Evolutionary conservation across 2,113 vertebrate species (phyloP).

Genomic region (Corythaeola cristata): DNA sequence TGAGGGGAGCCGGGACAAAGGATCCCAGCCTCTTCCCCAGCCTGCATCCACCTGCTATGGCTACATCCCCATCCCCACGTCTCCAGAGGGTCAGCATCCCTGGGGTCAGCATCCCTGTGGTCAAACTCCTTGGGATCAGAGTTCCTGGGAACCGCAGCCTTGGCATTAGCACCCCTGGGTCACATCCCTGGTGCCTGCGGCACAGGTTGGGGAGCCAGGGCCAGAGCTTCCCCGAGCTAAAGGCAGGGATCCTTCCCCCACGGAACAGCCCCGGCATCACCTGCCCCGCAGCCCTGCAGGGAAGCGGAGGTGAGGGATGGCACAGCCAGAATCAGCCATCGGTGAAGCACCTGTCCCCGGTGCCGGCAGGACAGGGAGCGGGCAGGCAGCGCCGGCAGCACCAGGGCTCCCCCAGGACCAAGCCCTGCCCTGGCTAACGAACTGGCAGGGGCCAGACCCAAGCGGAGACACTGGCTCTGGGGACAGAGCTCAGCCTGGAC

Average conservation of each 20-base stretch:
- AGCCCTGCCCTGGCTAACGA: not conserved
- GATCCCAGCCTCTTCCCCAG: not conserved
- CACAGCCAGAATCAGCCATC: not conserved
- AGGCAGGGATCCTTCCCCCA: not conserved
- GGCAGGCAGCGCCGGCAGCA: not conserved
- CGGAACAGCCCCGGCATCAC: not conserved
- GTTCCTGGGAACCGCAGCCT: not conserved
- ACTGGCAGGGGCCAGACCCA: not conserved
- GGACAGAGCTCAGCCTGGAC: not conserved
- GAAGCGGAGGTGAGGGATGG: not conserved
- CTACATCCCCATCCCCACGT: not conserved
- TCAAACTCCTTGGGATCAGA: not conserved
- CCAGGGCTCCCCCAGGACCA: not conserved
- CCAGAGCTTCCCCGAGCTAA: not conserved
- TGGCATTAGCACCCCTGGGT: not conserved
- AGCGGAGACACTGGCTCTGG: fast-evolving
- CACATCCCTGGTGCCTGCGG: not conserved
- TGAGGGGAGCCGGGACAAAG: fast-evolving
- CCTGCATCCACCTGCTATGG: not conserved
- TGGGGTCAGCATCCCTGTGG: not conserved
- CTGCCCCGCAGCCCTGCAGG: not conserved
- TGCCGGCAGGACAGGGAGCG: fast-evolving
- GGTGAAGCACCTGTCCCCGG: not conserved
- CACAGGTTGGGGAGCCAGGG: not conserved
- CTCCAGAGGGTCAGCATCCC: not conserved